phyloP scores from a whole-genome alignment of 2,113 vertebrate genomes.

The Paedocypris sp. region DNA sequence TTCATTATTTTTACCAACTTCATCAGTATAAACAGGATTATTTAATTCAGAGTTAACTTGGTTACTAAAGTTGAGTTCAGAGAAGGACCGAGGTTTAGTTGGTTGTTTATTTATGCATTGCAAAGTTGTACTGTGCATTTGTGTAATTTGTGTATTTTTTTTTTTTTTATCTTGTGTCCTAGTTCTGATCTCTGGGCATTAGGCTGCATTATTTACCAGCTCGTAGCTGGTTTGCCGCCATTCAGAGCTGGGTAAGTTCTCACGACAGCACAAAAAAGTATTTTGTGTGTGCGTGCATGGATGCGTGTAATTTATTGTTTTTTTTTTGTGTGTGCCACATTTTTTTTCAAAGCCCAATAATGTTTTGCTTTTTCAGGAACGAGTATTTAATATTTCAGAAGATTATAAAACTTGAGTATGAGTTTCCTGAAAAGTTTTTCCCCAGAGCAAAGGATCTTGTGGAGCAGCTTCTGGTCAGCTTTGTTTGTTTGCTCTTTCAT shows the following conservation, averaged over 20 bases:
- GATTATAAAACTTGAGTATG: constrained; percentile 98
- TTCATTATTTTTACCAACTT: too few species aligned
- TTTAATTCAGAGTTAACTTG: too few species aligned
- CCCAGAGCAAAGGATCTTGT: constrained; percentile 97
- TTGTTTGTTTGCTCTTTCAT: constrained; percentile 7
- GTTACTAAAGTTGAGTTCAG: too few species aligned
- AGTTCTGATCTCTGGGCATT: constrained; percentile 96
- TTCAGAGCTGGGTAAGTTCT: constrained; percentile 91
- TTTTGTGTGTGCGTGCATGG: too few species aligned
- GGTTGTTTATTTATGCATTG: too few species aligned
- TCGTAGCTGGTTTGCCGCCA: constrained; percentile 93
- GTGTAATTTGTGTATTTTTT: neutral
- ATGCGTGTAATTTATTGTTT: too few species aligned
- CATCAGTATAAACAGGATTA: too few species aligned
- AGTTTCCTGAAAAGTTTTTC: constrained; percentile 98
- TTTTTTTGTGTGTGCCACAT: neutral
- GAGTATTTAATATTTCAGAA: constrained; percentile 99
- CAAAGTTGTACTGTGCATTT: neutral
- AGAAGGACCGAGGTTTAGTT: too few species aligned
- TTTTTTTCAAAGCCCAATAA: neutral
- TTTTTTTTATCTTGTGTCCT: neutral
- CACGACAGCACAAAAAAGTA: too few species aligned
- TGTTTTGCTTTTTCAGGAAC: constrained; percentile 64
- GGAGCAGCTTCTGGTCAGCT: constrained; percentile 84
- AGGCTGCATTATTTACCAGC: constrained; percentile 96